phyloP scores from a whole-genome alignment of 2,113 vertebrate genomes.

The Heteronetta atricapilla region DNA sequence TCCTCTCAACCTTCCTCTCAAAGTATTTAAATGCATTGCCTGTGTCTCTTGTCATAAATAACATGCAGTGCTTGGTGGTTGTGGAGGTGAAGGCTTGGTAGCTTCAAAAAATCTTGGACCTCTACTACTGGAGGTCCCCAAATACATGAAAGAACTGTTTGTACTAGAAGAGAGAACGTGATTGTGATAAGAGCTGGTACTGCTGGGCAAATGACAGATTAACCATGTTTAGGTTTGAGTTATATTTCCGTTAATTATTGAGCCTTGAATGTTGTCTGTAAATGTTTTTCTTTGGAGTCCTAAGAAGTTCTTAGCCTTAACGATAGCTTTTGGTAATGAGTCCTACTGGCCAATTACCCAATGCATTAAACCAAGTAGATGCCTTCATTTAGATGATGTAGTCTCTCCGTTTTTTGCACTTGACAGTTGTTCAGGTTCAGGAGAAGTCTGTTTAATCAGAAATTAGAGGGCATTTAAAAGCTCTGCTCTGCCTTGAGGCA shows the following conservation, averaged over 20 bases:
- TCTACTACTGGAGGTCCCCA: not conserved
- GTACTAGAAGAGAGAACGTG: fast-evolving
- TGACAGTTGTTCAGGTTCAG: not conserved
- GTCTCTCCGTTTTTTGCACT: not conserved
- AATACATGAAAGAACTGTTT: not conserved
- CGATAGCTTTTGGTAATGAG: not conserved
- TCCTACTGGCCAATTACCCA: not conserved
- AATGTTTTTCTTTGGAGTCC: not conserved
- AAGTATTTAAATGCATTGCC: not conserved
- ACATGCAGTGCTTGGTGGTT: not conserved
- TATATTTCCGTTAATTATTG: not conserved
- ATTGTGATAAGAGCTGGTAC: fast-evolving
- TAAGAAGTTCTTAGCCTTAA: not conserved
- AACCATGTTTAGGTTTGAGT: not conserved
- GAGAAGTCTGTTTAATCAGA: not conserved
- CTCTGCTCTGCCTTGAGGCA: not conserved
- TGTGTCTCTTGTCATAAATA: not conserved
- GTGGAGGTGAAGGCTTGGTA: not conserved
- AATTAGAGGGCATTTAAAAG: not conserved
- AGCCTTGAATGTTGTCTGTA: not conserved
- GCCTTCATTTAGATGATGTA: not conserved
- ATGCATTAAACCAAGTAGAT: not conserved
- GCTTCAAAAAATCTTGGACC: not conserved
- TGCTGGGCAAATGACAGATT: not conserved
- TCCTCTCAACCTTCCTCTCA: not conserved